Base-by-base conservation (phyloP, 2,797 vertebrate species). In the Ficedula albicollis region DNA sequence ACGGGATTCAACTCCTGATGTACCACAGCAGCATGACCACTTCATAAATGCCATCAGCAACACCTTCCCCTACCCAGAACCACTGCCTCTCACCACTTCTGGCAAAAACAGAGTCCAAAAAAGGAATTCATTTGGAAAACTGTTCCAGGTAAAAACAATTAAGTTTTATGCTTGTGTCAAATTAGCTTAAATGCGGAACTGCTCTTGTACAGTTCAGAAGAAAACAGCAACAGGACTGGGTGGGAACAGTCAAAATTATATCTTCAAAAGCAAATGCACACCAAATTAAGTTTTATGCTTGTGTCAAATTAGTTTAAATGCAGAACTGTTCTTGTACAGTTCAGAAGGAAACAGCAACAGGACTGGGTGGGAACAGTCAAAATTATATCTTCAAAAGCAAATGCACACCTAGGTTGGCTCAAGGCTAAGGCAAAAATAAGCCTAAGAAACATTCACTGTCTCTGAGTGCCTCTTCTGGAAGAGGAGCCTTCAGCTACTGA, bases 301-400 rank as follows among this genome's bases (percentile, higher is more conserved):
- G n/a, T n/a, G 41, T 41, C 41, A 41, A 41, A 41, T n/a, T 6
- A 56, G 29, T 68, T 82, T 69, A 79, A 60, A 76, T 1, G 2
- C 11, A 39, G 36, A 85, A 46, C 23, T 54, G 34, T 8, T 92
- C 38, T 32, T 60, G 20, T 20, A 36, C 15, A 58, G 59, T n/a
- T 85, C 76, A 60, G 73, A 68, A 7, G 12, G 20, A 51, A 88
- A 60, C 27, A 62, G 34, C 55, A 66, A 43, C 41, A 93, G 55
- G 23, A 77, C 48, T 38, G 15, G 10, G 60, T 27, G 34, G 43
- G 81, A 27, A 69, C 6, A 67, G 23, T 55, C 8, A 70, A 5
- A 22, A 27, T 1, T 1, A 0, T 4, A 52, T 34, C 51, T 44
- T 4, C 0, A 0, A 92, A 80, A 92, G 51, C n/a, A 89, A 81